A percentile compares a stretch with the other conserved stretches of the same genome.
These are phyloP conservation scores for Vombatus ursinus DNA, from an alignment of 2,113 vertebrate genomes.

Conservation along the genomic window DNA sequence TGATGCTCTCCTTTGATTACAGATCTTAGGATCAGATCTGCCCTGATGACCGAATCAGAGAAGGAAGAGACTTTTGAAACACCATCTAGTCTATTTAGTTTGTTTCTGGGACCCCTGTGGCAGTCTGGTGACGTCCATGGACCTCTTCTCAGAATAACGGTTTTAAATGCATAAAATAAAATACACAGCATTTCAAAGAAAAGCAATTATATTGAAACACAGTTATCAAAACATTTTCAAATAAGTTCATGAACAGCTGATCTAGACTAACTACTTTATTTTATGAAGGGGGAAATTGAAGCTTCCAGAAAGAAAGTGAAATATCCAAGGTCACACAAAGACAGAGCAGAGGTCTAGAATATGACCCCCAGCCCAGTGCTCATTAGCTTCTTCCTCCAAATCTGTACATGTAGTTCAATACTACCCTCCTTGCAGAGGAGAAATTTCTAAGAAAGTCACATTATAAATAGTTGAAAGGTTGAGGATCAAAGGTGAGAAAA, in stretches of 20 bases:
- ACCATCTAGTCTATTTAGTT: neutral
- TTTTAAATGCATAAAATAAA: neutral
- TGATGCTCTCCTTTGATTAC: neutral
- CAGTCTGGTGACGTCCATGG: neutral
- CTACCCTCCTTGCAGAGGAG: neutral
- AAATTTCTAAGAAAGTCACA: neutral
- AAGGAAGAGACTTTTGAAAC: neutral
- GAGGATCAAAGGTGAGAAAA: neutral
- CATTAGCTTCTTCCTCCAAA: neutral
- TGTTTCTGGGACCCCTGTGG: neutral
- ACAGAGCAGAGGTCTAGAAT: neutral
- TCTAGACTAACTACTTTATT: neutral
- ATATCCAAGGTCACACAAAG: neutral
- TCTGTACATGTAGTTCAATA: fast-evolving
- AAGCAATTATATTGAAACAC: neutral
- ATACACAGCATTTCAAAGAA: neutral
- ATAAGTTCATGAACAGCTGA: neutral
- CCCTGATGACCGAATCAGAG: neutral
- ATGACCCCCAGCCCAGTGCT: too few relatives aligned
- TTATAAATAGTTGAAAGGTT: neutral
- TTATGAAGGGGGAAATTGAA: too few relatives aligned
- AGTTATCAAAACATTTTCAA: neutral
- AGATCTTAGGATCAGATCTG: neutral
- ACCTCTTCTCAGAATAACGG: neutral
- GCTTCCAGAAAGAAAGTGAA: neutral